Evolutionary conservation across 2,888 invertebrate genomes (phyloP).

Genomic region (Gryllus longicercus): DNA sequence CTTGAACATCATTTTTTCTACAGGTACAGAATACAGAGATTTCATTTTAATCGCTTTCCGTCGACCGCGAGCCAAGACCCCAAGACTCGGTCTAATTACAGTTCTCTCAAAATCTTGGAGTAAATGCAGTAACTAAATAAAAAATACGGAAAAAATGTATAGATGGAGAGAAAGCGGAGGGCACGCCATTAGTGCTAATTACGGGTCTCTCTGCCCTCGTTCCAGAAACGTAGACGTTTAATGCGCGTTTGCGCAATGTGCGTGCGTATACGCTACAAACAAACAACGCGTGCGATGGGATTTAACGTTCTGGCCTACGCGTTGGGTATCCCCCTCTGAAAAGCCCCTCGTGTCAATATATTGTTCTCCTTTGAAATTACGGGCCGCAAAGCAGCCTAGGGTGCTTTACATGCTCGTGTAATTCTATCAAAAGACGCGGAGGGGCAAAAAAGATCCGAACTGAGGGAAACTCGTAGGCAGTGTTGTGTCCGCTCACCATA

Average conservation of each 20-base stretch:
- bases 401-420: neutral
- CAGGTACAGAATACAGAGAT: neutral
- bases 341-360: neutral
- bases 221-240: neutral
- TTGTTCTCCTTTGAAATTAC: constrained; percentile 3
- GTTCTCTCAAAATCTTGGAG: neutral
- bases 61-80: neutral
- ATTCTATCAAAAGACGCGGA: neutral
- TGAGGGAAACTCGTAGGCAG: too few relatives aligned
- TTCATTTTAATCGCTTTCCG: neutral
- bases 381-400: neutral
- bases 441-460: neutral
- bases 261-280: neutral
- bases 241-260: neutral
- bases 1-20: neutral
- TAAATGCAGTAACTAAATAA: neutral
- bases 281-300: neutral
- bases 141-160: neutral
- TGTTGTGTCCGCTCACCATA: too few relatives aligned
- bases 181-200: neutral
- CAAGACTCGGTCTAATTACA: neutral
- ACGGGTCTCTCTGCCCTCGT: neutral
- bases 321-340: neutral
- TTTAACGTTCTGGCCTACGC: neutral
- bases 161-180: neutral